A percentile compares a stretch with the other conserved stretches of the same genome.
Conservation (phyloP, 2,888 invertebrate genomes). For the Cerastis leucographa region DNA sequence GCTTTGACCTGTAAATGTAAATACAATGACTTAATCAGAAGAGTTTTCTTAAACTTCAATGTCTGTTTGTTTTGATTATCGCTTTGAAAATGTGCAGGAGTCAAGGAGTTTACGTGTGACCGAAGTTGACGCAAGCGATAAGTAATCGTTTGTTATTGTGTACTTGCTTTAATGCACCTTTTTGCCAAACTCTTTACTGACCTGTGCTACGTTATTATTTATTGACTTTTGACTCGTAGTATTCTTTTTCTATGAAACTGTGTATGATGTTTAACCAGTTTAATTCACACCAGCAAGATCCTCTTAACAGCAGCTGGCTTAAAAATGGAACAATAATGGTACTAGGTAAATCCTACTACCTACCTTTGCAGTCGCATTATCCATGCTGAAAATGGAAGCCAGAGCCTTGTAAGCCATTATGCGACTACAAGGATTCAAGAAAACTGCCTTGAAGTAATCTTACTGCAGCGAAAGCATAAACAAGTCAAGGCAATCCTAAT, state of each 20-base stretch:
- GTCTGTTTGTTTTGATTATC: conserved; percentile 8
- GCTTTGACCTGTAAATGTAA: conserved; percentile 7
- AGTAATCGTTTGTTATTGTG: conserved; percentile 4
- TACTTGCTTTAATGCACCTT: not conserved
- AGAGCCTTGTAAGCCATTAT: not conserved
- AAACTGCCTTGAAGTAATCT: conserved; percentile 1
- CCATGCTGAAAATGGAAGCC: not conserved
- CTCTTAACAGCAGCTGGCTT: not conserved
- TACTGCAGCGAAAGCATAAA: not conserved
- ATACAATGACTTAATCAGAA: conserved; percentile 15
- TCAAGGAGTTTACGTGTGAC: conserved; percentile 17
- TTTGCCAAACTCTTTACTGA: not conserved
- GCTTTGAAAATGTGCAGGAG: conserved; percentile 11
- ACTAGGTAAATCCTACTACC: too few relatives aligned
- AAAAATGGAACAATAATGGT: too few relatives aligned
- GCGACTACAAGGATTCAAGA: not conserved
- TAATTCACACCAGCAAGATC: not conserved
- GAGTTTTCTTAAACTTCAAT: not conserved
- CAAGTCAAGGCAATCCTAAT: not conserved
- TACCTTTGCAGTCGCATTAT: too few relatives aligned
- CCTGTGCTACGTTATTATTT: not conserved
- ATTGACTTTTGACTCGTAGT: rapidly evolving
- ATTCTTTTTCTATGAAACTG: not conserved
- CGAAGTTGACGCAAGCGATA: conserved; percentile 8
- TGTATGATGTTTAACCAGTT: not conserved